Evolutionary conservation across 2,888 invertebrate species (phyloP).

Genomic region (Myopa tessellatipennis): DNA sequence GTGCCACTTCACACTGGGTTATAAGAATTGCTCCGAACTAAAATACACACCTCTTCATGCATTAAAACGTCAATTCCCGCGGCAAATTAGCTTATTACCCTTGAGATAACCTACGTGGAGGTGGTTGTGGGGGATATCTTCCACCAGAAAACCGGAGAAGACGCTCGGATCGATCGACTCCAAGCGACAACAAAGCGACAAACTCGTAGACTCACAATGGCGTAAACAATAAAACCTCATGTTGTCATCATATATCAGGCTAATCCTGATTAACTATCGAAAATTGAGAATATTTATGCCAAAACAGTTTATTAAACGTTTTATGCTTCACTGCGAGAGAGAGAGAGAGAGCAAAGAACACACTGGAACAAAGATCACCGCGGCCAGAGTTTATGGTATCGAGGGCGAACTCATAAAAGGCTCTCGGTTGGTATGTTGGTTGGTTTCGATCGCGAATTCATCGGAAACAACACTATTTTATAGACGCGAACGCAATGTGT

Average conservation of each 20-base stretch:
- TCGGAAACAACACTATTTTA: slow-evolving; percentile 35
- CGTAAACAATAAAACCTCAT: slow-evolving; percentile 50
- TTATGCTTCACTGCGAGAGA: background rate
- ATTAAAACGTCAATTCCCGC: slow-evolving; percentile 28
- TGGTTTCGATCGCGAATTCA: slow-evolving; percentile 26
- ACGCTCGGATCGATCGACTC: slow-evolving; percentile 15
- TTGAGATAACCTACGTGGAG: slow-evolving; percentile 28
- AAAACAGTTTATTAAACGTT: slow-evolving; percentile 46
- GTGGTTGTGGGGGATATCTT: slow-evolving; percentile 10
- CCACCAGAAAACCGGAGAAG: background rate
- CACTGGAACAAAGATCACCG: background rate
- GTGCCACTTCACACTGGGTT: background rate
- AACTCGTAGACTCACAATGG: slow-evolving; percentile 20
- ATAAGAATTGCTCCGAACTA: background rate
- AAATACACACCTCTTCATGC: background rate
- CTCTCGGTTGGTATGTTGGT: background rate
- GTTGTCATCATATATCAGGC: slow-evolving; percentile 61
- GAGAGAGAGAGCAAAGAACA: background rate
- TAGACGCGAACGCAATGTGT: slow-evolving; percentile 30
- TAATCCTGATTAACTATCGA: slow-evolving; percentile 62
- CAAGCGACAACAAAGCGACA: background rate
- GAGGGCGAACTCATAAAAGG: slow-evolving; percentile 37
- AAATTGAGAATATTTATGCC: slow-evolving; percentile 48
- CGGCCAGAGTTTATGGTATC: slow-evolving; percentile 25
- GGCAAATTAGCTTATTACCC: slow-evolving; percentile 36